These are phyloP conservation scores for Stenchaetothrips biformis DNA, from an alignment of 2,888 invertebrate genomes.

Conservation along the genomic window DNA sequence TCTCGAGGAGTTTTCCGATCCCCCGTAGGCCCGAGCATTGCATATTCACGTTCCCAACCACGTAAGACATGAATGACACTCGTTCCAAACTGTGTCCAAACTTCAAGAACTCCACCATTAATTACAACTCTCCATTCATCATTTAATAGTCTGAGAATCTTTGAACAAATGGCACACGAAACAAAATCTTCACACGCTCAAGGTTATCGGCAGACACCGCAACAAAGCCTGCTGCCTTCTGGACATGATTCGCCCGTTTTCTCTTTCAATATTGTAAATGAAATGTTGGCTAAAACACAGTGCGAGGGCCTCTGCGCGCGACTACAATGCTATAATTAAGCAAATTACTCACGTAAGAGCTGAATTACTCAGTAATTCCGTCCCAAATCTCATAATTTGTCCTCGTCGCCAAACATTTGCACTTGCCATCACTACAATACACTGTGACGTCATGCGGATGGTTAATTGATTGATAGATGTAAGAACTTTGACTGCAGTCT, in stretches of 20 bases:
- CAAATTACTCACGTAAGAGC: neutral
- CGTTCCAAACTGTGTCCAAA: neutral
- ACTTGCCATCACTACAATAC: constrained; percentile 24
- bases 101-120: neutral
- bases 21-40: neutral
- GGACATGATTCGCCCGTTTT: constrained; percentile 17
- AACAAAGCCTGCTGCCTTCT: constrained; percentile 17
- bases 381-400: neutral
- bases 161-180: neutral
- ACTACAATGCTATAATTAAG: neutral
- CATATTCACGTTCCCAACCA: neutral
- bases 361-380: constrained; percentile 11
- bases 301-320: too few relatives aligned
- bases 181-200: constrained; percentile 21
- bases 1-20: constrained; percentile 14
- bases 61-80: constrained; percentile 5
- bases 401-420: constrained; percentile 18
- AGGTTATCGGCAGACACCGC: constrained; percentile 22
- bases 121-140: constrained; percentile 9
- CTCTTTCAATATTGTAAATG: constrained; percentile 25
- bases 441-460: constrained; percentile 13
- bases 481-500: neutral
- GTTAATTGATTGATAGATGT: constrained; percentile 19
- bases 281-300: neutral
- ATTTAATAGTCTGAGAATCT: constrained; percentile 19